phyloP scores from a whole-genome alignment of 2,888 invertebrate genomes.

The Leptarthrus brevirostris region DNA sequence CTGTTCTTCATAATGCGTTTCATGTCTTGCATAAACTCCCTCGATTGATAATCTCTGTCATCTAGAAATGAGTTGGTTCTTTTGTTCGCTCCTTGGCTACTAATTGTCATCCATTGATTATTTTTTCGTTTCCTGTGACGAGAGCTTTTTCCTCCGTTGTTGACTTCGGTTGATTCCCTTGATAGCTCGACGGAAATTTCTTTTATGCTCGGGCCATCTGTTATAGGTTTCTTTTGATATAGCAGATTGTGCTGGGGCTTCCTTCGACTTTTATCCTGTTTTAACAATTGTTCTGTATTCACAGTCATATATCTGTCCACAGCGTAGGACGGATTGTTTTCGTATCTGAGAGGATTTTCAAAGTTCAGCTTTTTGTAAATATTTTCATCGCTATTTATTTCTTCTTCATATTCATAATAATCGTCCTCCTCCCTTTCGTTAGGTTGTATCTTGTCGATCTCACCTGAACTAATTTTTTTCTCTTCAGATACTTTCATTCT shows the following conservation, averaged over 20 bases:
- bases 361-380: conserved; percentile 14
- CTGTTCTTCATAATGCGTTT: conserved; percentile 66
- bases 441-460: conserved; percentile 2
- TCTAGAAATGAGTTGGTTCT: conserved; percentile 46
- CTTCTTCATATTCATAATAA: conserved; percentile 31
- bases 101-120: conserved; percentile 35
- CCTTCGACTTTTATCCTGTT: conserved; percentile 38
- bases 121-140: conserved; percentile 32
- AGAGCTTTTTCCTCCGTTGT: background rate
- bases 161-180: background rate
- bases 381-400: conserved; percentile 42
- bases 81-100: background rate
- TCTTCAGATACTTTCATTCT: background rate
- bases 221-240: conserved; percentile 12
- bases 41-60: conserved; percentile 62
- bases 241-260: conserved; percentile 16
- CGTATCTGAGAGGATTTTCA: background rate
- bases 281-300: conserved; percentile 52
- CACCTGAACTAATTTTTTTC: background rate
- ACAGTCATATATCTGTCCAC: conserved; percentile 53
- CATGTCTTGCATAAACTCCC: conserved; percentile 66
- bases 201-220: conserved; percentile 15
- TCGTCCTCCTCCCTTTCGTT: conserved; percentile 15
- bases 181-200: conserved; percentile 6
- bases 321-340: conserved; percentile 5